Conservation (phyloP, 2,888 invertebrate species). For the Chrysotoxum bicinctum region DNA sequence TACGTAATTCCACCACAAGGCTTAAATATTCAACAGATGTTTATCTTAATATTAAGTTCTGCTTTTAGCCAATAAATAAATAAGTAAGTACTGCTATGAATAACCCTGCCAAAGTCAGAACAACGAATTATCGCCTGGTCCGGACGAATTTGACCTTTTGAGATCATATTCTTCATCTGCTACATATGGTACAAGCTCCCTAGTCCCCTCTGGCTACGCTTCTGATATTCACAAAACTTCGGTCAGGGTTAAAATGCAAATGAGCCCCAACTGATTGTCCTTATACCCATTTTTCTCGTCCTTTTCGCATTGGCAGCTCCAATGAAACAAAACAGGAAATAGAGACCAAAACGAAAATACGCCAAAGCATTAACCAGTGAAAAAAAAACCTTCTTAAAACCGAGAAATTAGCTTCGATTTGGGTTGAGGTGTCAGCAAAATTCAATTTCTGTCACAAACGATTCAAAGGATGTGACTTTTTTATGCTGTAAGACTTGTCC, state of each 20-base stretch:
- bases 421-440: slow-evolving; percentile 45
- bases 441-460: slow-evolving; percentile 46
- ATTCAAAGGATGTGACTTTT: background rate
- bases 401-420: slow-evolving; percentile 36
- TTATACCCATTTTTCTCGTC: slow-evolving; percentile 68
- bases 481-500: background rate
- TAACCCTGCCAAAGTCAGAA: too few relatives aligned
- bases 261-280: slow-evolving; percentile 57
- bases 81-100: too few relatives aligned
- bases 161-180: too few relatives aligned
- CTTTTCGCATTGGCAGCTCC: slow-evolving; percentile 45
- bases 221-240: background rate
- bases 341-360: slow-evolving; percentile 15
- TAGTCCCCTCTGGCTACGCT: background rate
- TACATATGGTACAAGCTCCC: background rate
- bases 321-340: slow-evolving; percentile 30
- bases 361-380: slow-evolving; percentile 11
- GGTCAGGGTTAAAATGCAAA: slow-evolving; percentile 70
- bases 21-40: too few relatives aligned
- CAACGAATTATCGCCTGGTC: too few relatives aligned
- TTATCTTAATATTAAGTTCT: too few relatives aligned
- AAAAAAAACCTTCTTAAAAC: slow-evolving; percentile 8
- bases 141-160: too few relatives aligned
- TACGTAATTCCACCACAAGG: too few relatives aligned
- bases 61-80: too few relatives aligned